A percentile compares a stretch with the other conserved stretches of the same genome.
These are phyloP conservation scores for Thalassoma bifasciatum DNA, from an alignment of 2,113 vertebrate species.

Conservation along the genomic window DNA sequence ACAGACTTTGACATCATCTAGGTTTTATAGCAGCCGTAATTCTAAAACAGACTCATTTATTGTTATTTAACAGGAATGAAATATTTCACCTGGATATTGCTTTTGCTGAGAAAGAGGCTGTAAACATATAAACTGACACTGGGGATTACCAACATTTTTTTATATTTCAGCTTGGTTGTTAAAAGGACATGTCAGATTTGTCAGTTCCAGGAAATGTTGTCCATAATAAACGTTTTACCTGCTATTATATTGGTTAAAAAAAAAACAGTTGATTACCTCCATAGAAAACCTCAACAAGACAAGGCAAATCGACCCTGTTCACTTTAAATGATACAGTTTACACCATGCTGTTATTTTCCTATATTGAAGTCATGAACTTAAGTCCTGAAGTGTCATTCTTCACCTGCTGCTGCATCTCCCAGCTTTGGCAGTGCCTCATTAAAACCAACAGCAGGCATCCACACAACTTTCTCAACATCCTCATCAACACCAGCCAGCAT, in stretches of 20 bases:
- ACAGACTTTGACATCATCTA: too few species aligned
- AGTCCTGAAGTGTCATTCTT: neutral
- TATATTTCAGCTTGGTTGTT: too few species aligned
- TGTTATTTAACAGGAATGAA: too few species aligned
- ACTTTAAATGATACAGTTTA: neutral
- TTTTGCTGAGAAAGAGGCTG: too few species aligned
- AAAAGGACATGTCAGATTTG: too few species aligned
- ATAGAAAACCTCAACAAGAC: neutral
- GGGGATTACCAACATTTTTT: too few species aligned
- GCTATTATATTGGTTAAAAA: neutral
- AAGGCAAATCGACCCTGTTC: neutral
- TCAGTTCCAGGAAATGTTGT: too few species aligned
- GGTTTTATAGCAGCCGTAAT: too few species aligned
- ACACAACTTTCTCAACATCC: neutral
- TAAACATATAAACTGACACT: too few species aligned
- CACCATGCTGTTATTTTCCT: neutral
- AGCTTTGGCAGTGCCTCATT: neutral
- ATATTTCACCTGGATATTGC: too few species aligned
- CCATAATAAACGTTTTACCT: too few species aligned
- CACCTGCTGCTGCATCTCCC: conserved; percentile 6
- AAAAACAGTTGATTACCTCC: neutral
- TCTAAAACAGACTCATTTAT: too few species aligned
- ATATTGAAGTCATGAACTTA: neutral
- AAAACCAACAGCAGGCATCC: neutral
- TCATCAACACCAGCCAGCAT: neutral